Conservation (phyloP, 2,888 invertebrate species). For the Panopea generosa region DNA sequence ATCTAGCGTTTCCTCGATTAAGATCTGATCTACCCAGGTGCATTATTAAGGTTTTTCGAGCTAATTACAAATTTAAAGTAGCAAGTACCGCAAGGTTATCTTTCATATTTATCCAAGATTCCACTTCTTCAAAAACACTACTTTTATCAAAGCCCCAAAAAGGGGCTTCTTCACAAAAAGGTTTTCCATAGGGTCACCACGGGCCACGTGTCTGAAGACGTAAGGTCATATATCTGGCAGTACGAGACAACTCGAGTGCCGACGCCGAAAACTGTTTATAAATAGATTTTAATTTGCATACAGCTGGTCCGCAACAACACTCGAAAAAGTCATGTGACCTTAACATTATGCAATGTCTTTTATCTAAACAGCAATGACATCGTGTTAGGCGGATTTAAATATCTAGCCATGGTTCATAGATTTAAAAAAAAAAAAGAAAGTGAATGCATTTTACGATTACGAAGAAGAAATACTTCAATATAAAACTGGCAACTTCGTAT, state of each 20-base stretch:
- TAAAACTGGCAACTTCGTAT: too few relatives aligned
- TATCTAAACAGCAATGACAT: constrained; percentile 38
- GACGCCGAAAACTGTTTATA: constrained; percentile 36
- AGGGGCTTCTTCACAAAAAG: constrained; percentile 18
- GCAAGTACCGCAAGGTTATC: too few relatives aligned
- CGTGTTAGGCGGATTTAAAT: constrained; percentile 34
- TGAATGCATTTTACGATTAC: constrained; percentile 5
- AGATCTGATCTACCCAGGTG: constrained; percentile 28
- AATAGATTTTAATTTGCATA: constrained; percentile 51
- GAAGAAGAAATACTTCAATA: too few relatives aligned
- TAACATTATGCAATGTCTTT: constrained; percentile 18
- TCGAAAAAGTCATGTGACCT: constrained; percentile 38
- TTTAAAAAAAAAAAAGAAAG: constrained; percentile 23
- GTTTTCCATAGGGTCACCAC: constrained; percentile 22
- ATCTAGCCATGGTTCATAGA: constrained; percentile 15
- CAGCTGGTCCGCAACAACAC: constrained; percentile 38
- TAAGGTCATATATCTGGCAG: constrained; percentile 40
- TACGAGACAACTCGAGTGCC: constrained; percentile 37
- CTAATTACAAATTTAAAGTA: constrained; percentile 4
- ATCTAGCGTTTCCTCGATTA: constrained; percentile 16
- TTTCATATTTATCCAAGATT: neutral
- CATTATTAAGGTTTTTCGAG: neutral
- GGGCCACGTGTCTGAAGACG: constrained; percentile 33
- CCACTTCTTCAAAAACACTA: neutral
- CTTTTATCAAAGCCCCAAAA: constrained; percentile 6